Conservation (phyloP, 2,888 invertebrate genomes). For the Leptarthrus brevirostris region DNA sequence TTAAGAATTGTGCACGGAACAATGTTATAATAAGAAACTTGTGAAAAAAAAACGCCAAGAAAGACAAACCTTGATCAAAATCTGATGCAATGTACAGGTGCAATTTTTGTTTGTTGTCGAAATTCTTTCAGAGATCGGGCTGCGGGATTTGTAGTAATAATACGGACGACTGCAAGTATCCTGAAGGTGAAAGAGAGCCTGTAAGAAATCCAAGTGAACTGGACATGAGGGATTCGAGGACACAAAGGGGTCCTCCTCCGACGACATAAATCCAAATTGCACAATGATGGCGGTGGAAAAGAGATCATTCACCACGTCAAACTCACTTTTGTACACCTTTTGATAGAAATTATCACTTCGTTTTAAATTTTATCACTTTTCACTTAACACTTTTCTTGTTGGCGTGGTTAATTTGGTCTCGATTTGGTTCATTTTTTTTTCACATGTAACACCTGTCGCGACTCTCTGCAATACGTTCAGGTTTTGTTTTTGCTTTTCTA, state of each 20-base stretch:
- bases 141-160: background rate
- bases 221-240: conserved; percentile 55
- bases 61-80: conserved; percentile 56
- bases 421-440: background rate
- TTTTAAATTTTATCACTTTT: conserved; percentile 17
- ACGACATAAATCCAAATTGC: conserved; percentile 51
- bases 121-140: background rate
- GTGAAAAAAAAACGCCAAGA: background rate
- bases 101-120: conserved; percentile 53
- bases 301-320: conserved; percentile 14
- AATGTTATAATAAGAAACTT: too few species aligned
- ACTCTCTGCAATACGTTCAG: background rate
- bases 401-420: background rate
- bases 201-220: conserved; percentile 56
- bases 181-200: conserved; percentile 55
- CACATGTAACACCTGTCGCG: background rate
- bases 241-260: conserved; percentile 53
- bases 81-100: conserved; percentile 56
- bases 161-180: conserved; percentile 52
- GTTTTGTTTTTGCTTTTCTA: background rate
- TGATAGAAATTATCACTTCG: background rate
- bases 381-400: conserved; percentile 21
- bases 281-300: background rate
- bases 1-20: too few species aligned
- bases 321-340: background rate